phyloP scores from a whole-genome alignment of 2,888 invertebrate species.

The Tuta absoluta region DNA sequence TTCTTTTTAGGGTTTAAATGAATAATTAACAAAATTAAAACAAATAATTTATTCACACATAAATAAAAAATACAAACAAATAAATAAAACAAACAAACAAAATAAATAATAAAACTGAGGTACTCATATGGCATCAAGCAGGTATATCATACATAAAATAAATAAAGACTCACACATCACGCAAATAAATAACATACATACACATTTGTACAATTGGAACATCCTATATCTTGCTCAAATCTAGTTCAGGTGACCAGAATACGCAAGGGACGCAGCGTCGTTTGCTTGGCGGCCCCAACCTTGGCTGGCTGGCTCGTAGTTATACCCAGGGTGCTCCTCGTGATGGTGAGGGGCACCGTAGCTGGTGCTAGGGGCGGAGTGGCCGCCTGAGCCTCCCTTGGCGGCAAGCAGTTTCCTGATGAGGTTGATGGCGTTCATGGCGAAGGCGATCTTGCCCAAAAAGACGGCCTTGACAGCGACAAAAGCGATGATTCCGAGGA shows the following conservation, averaged over 20 bases:
- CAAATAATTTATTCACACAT: constrained; percentile 45
- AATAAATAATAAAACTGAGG: constrained; percentile 59
- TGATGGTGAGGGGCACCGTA: constrained; percentile 84
- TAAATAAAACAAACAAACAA: too few relatives aligned
- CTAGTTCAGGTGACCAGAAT: constrained; percentile 69
- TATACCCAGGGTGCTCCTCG: constrained; percentile 79
- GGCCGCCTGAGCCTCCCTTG: constrained; percentile 63
- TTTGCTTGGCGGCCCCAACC: constrained; percentile 85
- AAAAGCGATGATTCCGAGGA: constrained; percentile 87
- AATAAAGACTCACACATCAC: constrained; percentile 42
- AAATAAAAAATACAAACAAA: too few relatives aligned
- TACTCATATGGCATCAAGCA: constrained; percentile 60
- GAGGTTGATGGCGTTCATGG: constrained; percentile 86
- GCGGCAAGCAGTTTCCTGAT: constrained; percentile 85
- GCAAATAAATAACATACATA: constrained; percentile 42
- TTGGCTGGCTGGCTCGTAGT: constrained; percentile 75
- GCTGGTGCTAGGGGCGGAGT: constrained; percentile 74
- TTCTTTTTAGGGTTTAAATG: background rate
- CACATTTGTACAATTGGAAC: constrained; percentile 44
- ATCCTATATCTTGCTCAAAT: constrained; percentile 37
- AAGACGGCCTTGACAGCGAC: constrained; percentile 92
- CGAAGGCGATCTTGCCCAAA: constrained; percentile 91
- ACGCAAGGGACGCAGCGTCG: constrained; percentile 86
- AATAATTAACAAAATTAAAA: constrained; percentile 33
- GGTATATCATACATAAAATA: constrained; percentile 44